Evolutionary conservation across 92 coral and sea anemone species (phyloP).

Genomic region (Zoanthus sansibaricus): DNA sequence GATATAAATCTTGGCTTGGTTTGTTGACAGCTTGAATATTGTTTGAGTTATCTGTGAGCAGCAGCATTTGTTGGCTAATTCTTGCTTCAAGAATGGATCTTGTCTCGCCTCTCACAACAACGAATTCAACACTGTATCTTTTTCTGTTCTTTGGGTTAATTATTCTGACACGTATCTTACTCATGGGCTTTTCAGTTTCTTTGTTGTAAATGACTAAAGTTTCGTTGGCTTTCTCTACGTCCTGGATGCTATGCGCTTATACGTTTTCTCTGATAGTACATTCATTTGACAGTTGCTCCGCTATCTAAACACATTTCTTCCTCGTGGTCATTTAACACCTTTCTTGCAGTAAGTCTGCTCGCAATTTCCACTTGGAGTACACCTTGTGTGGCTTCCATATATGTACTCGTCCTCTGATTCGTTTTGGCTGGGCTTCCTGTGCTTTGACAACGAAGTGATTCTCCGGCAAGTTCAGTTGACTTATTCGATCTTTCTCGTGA

Average conservation of each 20-base stretch:
- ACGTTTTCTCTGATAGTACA: constrained; percentile 18
- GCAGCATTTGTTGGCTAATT: constrained; percentile 52
- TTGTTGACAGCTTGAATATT: constrained; percentile 4
- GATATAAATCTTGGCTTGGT: not conserved
- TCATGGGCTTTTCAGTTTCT: constrained; percentile 61
- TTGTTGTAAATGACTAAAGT: constrained; percentile 57
- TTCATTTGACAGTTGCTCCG: constrained; percentile 68
- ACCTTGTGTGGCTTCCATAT: constrained; percentile 48
- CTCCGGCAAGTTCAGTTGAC: too few species aligned
- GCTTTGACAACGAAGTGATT: too few species aligned
- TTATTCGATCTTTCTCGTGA: too few species aligned
- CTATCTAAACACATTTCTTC: constrained; percentile 61
- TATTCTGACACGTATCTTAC: constrained; percentile 56
- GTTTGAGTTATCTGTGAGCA: constrained; percentile 35
- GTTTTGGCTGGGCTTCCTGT: too few species aligned
- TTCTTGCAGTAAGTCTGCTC: constrained; percentile 60
- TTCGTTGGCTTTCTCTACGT: constrained; percentile 12
- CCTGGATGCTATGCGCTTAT: constrained; percentile 17
- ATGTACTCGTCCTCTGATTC: constrained; percentile 53
- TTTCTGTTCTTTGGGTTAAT: constrained; percentile 63
- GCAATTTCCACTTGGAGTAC: not conserved
- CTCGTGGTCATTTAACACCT: constrained; percentile 51
- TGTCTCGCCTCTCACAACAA: constrained; percentile 42
- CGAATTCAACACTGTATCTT: constrained; percentile 61
- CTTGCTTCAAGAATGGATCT: constrained; percentile 45